Conservation (phyloP, 2,888 invertebrate species). For the Candidula unifasciata region DNA sequence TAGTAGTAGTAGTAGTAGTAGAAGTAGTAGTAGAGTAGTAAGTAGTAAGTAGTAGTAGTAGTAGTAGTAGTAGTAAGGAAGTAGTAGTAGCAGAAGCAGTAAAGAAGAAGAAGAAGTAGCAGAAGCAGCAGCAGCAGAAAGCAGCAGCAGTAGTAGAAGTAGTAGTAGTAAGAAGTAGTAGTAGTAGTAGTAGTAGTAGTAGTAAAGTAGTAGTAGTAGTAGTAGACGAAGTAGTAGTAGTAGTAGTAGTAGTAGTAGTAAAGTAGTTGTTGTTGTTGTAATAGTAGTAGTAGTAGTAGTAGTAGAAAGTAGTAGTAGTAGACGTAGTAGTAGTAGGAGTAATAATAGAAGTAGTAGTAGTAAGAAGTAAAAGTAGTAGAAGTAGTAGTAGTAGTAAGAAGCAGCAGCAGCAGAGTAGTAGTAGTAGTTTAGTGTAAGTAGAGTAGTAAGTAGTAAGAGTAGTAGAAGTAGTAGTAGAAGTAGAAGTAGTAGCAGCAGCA, state of each 20-base stretch:
- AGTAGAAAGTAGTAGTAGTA: neutral
- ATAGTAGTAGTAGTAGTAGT: neutral
- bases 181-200: constrained; percentile 46
- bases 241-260: neutral
- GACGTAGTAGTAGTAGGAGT: constrained; percentile 1
- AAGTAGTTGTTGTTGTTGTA: too few species aligned
- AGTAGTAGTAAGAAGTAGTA: constrained; percentile 48
- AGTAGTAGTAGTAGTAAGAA: constrained; percentile 31
- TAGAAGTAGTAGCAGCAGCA: constrained; percentile 46
- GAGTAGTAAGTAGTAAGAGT: constrained; percentile 23
- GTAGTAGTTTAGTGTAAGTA: too few species aligned
- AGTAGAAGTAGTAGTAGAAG: constrained; percentile 42
- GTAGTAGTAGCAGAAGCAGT: too few species aligned
- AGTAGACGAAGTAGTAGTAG: constrained; percentile 26
- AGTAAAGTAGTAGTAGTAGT: constrained; percentile 41
- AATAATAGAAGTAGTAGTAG: constrained; percentile 42
- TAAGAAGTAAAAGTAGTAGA: constrained; percentile 3
- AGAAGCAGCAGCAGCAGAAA: constrained; percentile 43
- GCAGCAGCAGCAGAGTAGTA: too few species aligned
- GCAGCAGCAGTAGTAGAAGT: constrained; percentile 44
- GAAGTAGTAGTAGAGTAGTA: constrained; percentile 27
- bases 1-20: constrained; percentile 29
- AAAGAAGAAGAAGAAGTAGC: constrained; percentile 41
- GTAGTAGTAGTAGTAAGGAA: too few species aligned
- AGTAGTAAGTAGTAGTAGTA: too few species aligned